Percentiles rank a stretch among this genome's conserved stretches.
These are phyloP conservation scores for Zosterops lateralis DNA, from an alignment of 2,113 vertebrate genomes.

Conservation along the genomic window DNA sequence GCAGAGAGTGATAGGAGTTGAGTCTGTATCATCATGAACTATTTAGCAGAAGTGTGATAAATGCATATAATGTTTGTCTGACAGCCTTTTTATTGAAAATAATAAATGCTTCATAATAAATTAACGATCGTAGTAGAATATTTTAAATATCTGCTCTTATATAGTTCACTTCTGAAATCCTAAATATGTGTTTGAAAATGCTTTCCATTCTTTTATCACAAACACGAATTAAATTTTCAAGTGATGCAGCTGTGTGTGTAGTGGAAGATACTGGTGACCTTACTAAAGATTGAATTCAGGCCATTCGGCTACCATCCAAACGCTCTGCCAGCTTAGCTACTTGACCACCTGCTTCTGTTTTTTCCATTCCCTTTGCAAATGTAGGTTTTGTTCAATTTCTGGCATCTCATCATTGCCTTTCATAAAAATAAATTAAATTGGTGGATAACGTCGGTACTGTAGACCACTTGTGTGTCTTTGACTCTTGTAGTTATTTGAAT, in stretches of 20 bases:
- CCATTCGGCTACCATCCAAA: conserved; percentile 44
- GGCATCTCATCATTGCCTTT: neutral
- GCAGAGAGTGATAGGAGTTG: neutral
- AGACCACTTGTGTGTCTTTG: neutral
- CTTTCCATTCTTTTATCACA: neutral
- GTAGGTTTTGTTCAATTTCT: conserved; percentile 49
- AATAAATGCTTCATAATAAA: neutral
- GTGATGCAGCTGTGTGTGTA: conserved; percentile 8
- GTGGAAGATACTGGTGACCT: conserved; percentile 27
- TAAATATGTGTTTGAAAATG: neutral
- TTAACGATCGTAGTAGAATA: neutral
- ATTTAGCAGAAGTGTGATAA: neutral
- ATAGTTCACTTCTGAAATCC: neutral
- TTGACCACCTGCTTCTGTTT: conserved; percentile 72
- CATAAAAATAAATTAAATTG: neutral
- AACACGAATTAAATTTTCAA: neutral
- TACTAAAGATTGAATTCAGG: conserved; percentile 43
- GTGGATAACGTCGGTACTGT: neutral
- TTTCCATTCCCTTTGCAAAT: conserved; percentile 57
- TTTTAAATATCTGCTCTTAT: neutral
- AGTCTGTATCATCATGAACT: neutral
- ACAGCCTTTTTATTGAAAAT: neutral
- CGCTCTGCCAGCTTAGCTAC: conserved; percentile 48
- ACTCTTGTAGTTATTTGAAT: neutral
- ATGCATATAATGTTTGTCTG: neutral